phyloP scores from a whole-genome alignment of 2,113 vertebrate genomes.

The Ranitomeya imitator region DNA sequence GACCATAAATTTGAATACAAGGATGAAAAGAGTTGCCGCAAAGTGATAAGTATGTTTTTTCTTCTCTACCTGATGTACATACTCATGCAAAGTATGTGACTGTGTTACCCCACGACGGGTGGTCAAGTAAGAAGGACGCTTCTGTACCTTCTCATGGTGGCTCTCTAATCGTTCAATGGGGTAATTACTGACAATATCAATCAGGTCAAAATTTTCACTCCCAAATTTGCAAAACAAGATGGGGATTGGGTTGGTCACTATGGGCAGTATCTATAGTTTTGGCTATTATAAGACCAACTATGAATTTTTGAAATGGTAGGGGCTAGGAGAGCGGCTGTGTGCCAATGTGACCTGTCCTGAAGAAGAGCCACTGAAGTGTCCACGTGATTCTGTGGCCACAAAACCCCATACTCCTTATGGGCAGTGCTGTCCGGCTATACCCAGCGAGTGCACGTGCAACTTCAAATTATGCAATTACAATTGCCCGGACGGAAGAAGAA shows the following conservation, averaged over 20 bases:
- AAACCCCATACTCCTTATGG: slow-evolving; percentile 25
- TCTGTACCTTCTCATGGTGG: neutral
- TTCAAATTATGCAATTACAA: neutral
- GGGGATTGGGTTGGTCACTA: neutral
- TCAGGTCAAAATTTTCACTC: neutral
- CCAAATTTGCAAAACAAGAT: neutral
- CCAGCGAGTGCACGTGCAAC: slow-evolving; percentile 35
- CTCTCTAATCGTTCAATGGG: neutral
- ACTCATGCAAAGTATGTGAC: neutral
- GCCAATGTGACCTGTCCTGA: slow-evolving; percentile 45
- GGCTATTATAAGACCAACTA: too few species aligned
- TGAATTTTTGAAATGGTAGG: too few species aligned
- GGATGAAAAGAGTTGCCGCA: neutral
- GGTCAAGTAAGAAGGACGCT: neutral
- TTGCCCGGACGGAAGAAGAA: slow-evolving; percentile 11
- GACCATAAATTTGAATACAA: neutral
- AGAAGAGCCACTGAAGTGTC: neutral
- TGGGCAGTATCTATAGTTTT: too few species aligned
- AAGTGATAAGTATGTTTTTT: slow-evolving; percentile 1
- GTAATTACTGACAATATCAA: neutral
- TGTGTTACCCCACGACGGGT: neutral
- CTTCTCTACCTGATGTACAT: neutral
- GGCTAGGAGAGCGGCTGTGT: neutral
- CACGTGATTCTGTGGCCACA: neutral
- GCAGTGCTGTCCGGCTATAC: slow-evolving; percentile 42